Evolutionary conservation across 2,888 invertebrate genomes (phyloP).

Genomic region (Dendrolimus houi): DNA sequence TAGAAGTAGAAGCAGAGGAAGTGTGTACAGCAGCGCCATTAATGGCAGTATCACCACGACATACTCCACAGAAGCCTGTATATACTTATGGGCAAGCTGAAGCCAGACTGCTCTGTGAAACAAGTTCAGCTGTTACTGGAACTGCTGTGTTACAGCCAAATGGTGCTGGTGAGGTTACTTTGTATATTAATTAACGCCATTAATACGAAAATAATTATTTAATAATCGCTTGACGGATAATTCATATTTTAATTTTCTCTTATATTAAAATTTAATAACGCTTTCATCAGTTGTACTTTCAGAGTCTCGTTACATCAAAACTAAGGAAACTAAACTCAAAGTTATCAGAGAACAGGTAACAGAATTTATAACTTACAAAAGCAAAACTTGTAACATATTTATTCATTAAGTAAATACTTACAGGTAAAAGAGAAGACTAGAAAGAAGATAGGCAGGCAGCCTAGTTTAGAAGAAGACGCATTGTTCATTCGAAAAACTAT

Average conservation of each 20-base stretch:
- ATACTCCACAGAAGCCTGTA: slow-evolving; percentile 82
- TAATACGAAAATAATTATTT: too few species aligned
- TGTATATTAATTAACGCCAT: not conserved
- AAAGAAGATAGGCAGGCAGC: slow-evolving; percentile 48
- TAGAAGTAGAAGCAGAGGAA: slow-evolving; percentile 88
- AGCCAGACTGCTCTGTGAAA: slow-evolving; percentile 65
- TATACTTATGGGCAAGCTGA: slow-evolving; percentile 81
- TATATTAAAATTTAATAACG: not conserved
- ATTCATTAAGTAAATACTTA: slow-evolving; percentile 19
- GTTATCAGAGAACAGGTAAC: slow-evolving; percentile 53
- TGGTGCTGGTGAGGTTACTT: slow-evolving; percentile 37
- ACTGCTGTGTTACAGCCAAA: slow-evolving; percentile 62
- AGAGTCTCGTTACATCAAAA: slow-evolving; percentile 37
- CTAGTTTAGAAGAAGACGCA: slow-evolving; percentile 67
- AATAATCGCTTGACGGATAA: too few species aligned
- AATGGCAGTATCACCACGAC: slow-evolving; percentile 77
- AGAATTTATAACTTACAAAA: slow-evolving; percentile 12
- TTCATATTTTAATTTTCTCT: too few species aligned
- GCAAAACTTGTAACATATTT: slow-evolving; percentile 7
- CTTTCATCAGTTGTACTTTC: slow-evolving; percentile 35
- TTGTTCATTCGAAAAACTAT: slow-evolving; percentile 65
- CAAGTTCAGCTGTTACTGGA: slow-evolving; percentile 58
- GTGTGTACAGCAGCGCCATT: slow-evolving; percentile 87
- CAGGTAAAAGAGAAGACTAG: slow-evolving; percentile 42
- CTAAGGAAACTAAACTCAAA: slow-evolving; percentile 42